Percentiles rank a stretch among this genome's conserved stretches.
phyloP scores from a whole-genome alignment of 2,113 vertebrate genomes.

The Rhipidura dahli region DNA sequence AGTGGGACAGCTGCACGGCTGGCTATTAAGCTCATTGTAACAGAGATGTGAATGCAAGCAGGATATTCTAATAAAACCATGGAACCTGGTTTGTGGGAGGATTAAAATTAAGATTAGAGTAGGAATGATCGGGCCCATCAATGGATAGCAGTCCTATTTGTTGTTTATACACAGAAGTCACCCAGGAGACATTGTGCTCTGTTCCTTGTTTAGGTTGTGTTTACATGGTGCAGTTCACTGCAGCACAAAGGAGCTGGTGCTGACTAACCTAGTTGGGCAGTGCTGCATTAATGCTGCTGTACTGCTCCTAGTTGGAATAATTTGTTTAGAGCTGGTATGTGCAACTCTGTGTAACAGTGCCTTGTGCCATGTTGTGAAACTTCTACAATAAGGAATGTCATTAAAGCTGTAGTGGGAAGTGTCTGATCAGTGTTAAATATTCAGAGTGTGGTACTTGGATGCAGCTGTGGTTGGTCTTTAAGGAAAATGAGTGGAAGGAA shows the following conservation, averaged over 20 bases:
- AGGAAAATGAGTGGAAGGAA: neutral
- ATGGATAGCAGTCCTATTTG: neutral
- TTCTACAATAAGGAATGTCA: neutral
- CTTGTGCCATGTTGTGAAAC: neutral
- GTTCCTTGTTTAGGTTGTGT: neutral
- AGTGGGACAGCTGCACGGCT: constrained; percentile 22
- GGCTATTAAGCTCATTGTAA: neutral
- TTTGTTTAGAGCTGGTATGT: neutral
- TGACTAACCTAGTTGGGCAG: neutral
- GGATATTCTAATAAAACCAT: neutral
- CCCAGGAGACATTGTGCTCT: neutral
- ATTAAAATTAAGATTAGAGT: neutral
- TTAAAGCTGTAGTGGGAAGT: neutral
- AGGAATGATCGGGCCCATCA: neutral
- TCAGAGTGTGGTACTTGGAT: neutral
- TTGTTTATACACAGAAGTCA: neutral
- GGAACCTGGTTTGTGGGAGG: neutral
- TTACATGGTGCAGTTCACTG: neutral
- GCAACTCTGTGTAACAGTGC: fast-evolving
- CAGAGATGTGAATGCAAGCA: neutral
- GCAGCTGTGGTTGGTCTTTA: neutral
- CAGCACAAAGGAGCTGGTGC: neutral
- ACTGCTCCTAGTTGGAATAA: neutral
- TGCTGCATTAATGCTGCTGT: neutral
- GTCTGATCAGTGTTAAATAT: neutral